Conservation (phyloP, 1,140 invertebrate species). For the Danaus plexippus region DNA sequence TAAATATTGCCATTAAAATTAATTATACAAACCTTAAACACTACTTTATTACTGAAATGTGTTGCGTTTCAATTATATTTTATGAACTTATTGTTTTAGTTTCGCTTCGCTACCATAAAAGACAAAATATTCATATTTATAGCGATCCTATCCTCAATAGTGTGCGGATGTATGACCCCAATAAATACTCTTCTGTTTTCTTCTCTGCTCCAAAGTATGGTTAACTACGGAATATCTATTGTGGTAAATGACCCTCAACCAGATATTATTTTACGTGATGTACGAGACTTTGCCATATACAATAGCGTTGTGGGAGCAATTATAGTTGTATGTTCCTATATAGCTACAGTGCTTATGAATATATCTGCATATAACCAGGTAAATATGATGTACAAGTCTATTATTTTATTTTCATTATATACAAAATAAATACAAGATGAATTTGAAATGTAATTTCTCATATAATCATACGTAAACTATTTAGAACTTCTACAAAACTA, state of each 20-base stretch:
- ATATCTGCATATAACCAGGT: constrained; percentile 79
- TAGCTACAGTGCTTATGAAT: constrained; percentile 78
- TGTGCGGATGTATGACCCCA: constrained; percentile 76
- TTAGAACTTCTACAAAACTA: neutral
- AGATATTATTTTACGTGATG: constrained; percentile 55
- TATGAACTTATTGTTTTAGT: constrained; percentile 62
- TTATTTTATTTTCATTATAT: no score
- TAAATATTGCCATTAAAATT: no score
- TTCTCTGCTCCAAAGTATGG: constrained; percentile 73
- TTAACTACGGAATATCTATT: constrained; percentile 41
- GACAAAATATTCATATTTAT: constrained; percentile 75
- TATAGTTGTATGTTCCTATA: constrained; percentile 75
- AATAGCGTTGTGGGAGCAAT: constrained; percentile 74
- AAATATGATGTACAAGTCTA: constrained; percentile 11
- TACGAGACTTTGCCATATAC: constrained; percentile 73
- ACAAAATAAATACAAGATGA: no score
- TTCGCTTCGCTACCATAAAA: constrained; percentile 72
- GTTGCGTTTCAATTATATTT: neutral
- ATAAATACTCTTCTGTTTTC: constrained; percentile 81
- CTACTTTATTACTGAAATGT: no score
- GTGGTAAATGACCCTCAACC: constrained; percentile 22
- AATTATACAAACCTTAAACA: no score
- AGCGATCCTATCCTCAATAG: constrained; percentile 72
- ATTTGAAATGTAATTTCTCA: no score
- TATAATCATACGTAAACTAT: no score